Percentiles rank a stretch among this genome's conserved stretches.
phyloP scores from a whole-genome alignment of 2,888 invertebrate species.

The Loripinus fragilis region DNA sequence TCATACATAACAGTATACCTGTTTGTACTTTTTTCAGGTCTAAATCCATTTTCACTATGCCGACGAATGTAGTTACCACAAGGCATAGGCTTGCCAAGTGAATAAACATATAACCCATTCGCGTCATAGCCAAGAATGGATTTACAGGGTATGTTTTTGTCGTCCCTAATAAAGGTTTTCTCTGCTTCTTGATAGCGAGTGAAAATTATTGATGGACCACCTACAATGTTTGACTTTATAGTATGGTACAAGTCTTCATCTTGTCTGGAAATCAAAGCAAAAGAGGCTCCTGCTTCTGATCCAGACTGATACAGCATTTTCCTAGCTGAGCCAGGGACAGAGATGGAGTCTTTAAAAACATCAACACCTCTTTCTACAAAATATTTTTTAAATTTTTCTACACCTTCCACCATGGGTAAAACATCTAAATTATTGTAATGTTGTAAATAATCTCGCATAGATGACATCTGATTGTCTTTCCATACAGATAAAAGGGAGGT shows the following conservation, averaged over 20 bases:
- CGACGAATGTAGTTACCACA: too few relatives aligned
- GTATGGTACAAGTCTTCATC: constrained; percentile 21
- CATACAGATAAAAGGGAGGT: not conserved
- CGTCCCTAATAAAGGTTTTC: too few relatives aligned
- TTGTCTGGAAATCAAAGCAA: not conserved
- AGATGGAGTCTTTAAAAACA: constrained; percentile 22
- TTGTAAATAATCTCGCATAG: constrained; percentile 5
- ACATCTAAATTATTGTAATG: constrained; percentile 13
- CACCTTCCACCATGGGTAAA: constrained; percentile 6
- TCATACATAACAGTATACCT: too few relatives aligned
- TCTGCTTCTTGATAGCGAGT: constrained; percentile 20
- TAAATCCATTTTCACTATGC: too few relatives aligned
- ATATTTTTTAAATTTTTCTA: not conserved
- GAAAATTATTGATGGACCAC: constrained; percentile 14
- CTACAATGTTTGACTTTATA: not conserved
- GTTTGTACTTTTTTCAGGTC: too few relatives aligned
- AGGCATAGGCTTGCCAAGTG: too few relatives aligned
- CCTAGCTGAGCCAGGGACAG: constrained; percentile 18
- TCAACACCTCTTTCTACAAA: constrained; percentile 10
- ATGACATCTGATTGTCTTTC: not conserved
- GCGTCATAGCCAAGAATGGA: too few relatives aligned
- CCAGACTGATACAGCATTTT: constrained; percentile 15
- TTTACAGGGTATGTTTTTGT: too few relatives aligned
- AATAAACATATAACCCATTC: too few relatives aligned
- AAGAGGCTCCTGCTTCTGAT: not conserved